Percentiles rank a stretch among this genome's conserved stretches.
phyloP scores from a whole-genome alignment of 2,888 invertebrate genomes.

The Salticus scenicus region DNA sequence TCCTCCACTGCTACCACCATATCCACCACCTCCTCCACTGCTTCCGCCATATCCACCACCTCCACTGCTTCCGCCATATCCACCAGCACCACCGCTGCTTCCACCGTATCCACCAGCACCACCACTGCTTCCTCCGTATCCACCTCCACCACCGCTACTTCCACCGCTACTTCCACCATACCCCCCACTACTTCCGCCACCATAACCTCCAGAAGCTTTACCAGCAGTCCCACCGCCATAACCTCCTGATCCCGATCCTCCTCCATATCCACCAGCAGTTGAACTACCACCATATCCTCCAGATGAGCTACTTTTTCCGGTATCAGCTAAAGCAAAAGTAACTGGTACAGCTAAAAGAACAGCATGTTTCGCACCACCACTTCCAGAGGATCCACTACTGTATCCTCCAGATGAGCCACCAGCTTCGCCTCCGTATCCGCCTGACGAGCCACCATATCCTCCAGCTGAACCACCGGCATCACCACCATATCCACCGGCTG shows the following conservation, averaged over 20 bases:
- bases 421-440: neutral
- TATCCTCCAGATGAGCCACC: constrained; percentile 49
- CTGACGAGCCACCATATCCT: constrained; percentile 27
- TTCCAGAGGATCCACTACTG: constrained; percentile 45
- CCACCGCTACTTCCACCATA: constrained; percentile 21
- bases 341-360: constrained; percentile 66
- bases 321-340: constrained; percentile 60
- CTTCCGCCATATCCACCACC: constrained; percentile 15
- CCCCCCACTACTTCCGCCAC: constrained; percentile 31
- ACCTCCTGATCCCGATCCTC: constrained; percentile 12
- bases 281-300: constrained; percentile 56
- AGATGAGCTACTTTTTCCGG: constrained; percentile 46
- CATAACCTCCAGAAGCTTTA: constrained; percentile 6
- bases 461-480: constrained; percentile 25
- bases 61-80: neutral
- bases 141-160: constrained; percentile 25
- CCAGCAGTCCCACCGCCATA: constrained; percentile 41
- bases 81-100: constrained; percentile 16
- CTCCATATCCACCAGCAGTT: constrained; percentile 46
- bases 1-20: constrained; percentile 17
- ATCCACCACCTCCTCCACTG: constrained; percentile 25
- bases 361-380: constrained; percentile 58
- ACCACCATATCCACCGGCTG: constrained; percentile 24
- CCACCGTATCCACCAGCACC: neutral
- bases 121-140: constrained; percentile 26